Base-by-base conservation (phyloP, 2,888 invertebrate species). In the Heteropelma amictum region DNA sequence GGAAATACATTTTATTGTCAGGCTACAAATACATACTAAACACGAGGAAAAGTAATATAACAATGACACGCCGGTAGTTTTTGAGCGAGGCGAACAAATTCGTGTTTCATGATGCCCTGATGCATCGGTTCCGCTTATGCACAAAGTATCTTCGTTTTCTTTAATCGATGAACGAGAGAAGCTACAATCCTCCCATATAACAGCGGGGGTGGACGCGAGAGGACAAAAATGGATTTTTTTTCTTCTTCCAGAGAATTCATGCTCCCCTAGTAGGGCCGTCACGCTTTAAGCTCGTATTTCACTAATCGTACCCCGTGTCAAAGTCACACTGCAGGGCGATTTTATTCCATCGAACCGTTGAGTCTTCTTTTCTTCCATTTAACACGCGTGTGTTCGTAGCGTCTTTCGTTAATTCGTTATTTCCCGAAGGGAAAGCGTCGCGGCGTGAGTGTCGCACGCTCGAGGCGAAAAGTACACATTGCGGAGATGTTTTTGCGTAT, bases 231-330 rank as follows among this genome's bases (percentile, higher is more conserved):
- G 12, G 10, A 21, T n/a, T 49, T 26, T 33, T 33, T 23, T 4
- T 54, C 38, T 17, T 35, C 47, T 65, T 60, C 12, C 35, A 6
- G 35, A 10, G 10, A 23, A 8, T 35, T 78, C 72, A 80, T 85
- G 74, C 49, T 77, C 72, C 78, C 82, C 83, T 81, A 80, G 35
- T 85, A 38, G 17, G 35, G 14, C 8, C 56, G 77, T 78, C 79
- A 79, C 77, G 78, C 72, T 71, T 60, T 71, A 78, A 80, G 77
- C 79, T 78, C 77, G 35, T 74, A 76, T 81, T 80, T 80, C 77
- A n/a, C n/a, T n/a, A n/a, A n/a, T n/a, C n/a, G n/a, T n/a, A n/a
- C n/a, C n/a, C n/a, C n/a, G n/a, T n/a, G n/a, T n/a, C n/a, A n/a
- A n/a, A n/a, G n/a, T n/a, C n/a, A n/a, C n/a, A n/a, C n/a, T n/a